Evolutionary conservation across 37 sponge, comb jelly and placozoan genomes (phyloP), one percentile per base, ranked within the genome.

Genomic region (Halichondria panicea): DNA sequence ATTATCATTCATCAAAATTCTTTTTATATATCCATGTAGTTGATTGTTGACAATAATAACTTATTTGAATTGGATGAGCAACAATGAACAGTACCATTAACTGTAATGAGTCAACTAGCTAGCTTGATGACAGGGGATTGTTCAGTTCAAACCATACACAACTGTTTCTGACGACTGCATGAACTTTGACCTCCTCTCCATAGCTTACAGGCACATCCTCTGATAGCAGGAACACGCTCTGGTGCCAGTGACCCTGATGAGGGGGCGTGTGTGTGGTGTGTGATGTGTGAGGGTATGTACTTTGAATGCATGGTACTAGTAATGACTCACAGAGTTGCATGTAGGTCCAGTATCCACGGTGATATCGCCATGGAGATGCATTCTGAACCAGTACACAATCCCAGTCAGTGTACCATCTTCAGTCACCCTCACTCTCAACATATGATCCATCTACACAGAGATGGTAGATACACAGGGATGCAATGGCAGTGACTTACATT

Each of bases 311-410:
- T 60, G 62, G 30, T n/a, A n/a, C 28, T 60, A 25, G 28, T 18
- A n/a, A n/a, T 24, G 62, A 60, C 62, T 60, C 28, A 60, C 62
- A n/a, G 62, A n/a, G 9, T 54, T 32, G 43, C 32, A 43, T 40
- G 61, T 28, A 35, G 85, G 77, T 19, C 78, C 77, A 41, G 88
- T 88, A n/a, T 57, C 39, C 25, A 72, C 2, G 54, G 59, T 56
- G 37, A 72, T 55, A 27, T 36, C 59, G 21, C 57, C 73, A 22
- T 55, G 35, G 21, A 85, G 40, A 45, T 64, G 44, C 12, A 89
- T 45, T 22, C 38, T 61, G 39, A 84, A 89, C 90, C 90, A 89
- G 60, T 82, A 89, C 22, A 59, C 80, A 6, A 89, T 30, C 3
- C 83, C 90, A 71, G 69, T 64, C 4, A 79, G 19, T 13, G 37